Evolutionary conservation across 2,888 invertebrate species (phyloP).

Genomic region (Caenorhabditis imperialis): DNA sequence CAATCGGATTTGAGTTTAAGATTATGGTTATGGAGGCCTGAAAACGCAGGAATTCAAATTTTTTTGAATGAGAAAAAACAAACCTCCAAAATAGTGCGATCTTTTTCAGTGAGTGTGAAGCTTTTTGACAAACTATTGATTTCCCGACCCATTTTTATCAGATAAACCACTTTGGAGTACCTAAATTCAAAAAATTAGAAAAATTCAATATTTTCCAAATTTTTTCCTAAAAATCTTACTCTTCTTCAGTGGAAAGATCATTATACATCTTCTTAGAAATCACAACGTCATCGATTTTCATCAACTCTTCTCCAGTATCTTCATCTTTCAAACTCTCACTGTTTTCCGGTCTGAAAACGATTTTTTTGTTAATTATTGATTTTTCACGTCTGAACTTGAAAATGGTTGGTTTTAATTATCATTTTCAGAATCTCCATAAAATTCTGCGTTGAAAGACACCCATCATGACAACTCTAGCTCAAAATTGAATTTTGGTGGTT

Average conservation of each 20-base stretch:
- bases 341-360: no score
- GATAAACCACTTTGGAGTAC: slow-evolving; percentile 19
- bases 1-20: not conserved
- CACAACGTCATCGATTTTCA: slow-evolving; percentile 8
- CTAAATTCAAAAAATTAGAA: no score
- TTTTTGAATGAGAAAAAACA: not conserved
- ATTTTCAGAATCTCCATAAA: no score
- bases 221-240: no score
- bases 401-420: no score
- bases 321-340: no score
- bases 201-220: no score
- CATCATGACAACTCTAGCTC: no score
- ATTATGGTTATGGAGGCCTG: slow-evolving; percentile 17
- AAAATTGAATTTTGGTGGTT: no score
- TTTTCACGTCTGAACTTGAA: no score
- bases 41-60: not conserved
- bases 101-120: not conserved
- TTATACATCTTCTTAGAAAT: slow-evolving; percentile 16
- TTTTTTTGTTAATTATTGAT: no score
- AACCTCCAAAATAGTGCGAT: slow-evolving; percentile 18
- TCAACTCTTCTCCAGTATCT: slow-evolving; percentile 30
- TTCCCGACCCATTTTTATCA: slow-evolving; percentile 36
- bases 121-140: slow-evolving; percentile 6
- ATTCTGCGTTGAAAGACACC: no score
- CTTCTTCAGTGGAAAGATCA: not conserved